These are phyloP conservation scores for Eupristina koningsbergeri DNA, from an alignment of 1,140 invertebrate species.

Conservation along the genomic window DNA sequence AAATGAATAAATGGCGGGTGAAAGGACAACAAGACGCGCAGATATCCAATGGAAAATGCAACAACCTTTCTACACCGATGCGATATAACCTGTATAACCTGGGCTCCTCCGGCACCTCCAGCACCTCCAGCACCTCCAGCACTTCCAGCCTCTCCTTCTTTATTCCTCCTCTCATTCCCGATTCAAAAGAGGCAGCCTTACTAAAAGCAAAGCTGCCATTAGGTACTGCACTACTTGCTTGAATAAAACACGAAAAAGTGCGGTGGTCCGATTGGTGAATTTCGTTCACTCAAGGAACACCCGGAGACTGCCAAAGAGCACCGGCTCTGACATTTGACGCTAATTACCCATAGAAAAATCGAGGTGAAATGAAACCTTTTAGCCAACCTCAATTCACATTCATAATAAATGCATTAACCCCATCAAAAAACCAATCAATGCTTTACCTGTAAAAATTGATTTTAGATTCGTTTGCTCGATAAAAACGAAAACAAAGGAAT, in stretches of 20 bases:
- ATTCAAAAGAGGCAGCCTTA: not conserved
- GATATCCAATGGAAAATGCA: not conserved
- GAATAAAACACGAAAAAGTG: not conserved
- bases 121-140: not conserved
- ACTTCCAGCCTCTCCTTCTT: not conserved
- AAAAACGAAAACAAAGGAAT: not conserved
- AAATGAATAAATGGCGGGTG: slow-evolving; percentile 51
- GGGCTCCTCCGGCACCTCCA: not conserved
- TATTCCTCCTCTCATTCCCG: not conserved
- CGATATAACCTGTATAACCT: not conserved
- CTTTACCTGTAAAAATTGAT: not conserved
- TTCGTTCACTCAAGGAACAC: not conserved
- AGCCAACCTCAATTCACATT: not conserved
- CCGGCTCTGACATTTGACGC: not conserved
- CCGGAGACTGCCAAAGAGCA: not conserved
- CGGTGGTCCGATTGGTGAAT: not conserved
- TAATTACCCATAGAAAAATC: not conserved
- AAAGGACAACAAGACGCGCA: slow-evolving; percentile 48
- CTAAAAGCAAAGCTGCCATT: not conserved
- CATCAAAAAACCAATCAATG: too few relatives aligned
- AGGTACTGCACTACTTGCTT: not conserved
- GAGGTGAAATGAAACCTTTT: not conserved
- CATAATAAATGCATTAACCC: not conserved
- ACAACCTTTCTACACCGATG: slow-evolving; percentile 30
- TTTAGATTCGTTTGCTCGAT: not conserved